Base-by-base conservation (phyloP, 2,888 invertebrate genomes). In the Brachylomia viminalis region DNA sequence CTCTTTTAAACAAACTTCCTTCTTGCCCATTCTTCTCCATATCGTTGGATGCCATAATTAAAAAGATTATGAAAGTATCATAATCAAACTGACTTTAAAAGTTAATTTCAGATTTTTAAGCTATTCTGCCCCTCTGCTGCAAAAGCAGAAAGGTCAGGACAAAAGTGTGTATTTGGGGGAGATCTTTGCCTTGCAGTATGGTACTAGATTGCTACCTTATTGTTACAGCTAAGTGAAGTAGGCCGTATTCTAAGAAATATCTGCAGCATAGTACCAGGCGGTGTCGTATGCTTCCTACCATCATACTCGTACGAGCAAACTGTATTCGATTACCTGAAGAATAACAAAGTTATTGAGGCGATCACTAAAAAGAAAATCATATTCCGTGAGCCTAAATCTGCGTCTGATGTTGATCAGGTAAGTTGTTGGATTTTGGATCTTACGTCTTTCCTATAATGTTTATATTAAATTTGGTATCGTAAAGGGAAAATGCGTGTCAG, bases 221-320 rank as follows among this genome's bases (percentile, higher is more conserved):
- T 42, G 13, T 73, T 73, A 17, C 92, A 98, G 98, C 92, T 99
- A n/a, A 97, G 97, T 82, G 98, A 98, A 96, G 93, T 98, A 0
- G 97, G 98, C 0, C 97, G 98, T 86, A 96, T 98, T 17, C 92
- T 99, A 38, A 94, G 97, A 83, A 98, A 99, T 92, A 92, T 98
- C 1, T 98, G 98, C 90, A 97, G 97, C 87, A 96, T 98, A 65
- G 97, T 99, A 20, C 98, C 98, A 0, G 99, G 98, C 0, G 99
- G 99, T 0, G 97, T 99, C 5, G 98, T 99, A 0, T 98, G 98
- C 86, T 99, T 99, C 94, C 97, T 99, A 82, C 98, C 99, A 0
- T 99, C 99, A 0, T 99, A 99, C 91, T 98, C 98, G 27, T 99
- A 99, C 92, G 98, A 99, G 92, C 97, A 98, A 71, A 93, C 93